phyloP scores from a whole-genome alignment of 1,140 invertebrate species.

The Pseudomyrmex gracilis region DNA sequence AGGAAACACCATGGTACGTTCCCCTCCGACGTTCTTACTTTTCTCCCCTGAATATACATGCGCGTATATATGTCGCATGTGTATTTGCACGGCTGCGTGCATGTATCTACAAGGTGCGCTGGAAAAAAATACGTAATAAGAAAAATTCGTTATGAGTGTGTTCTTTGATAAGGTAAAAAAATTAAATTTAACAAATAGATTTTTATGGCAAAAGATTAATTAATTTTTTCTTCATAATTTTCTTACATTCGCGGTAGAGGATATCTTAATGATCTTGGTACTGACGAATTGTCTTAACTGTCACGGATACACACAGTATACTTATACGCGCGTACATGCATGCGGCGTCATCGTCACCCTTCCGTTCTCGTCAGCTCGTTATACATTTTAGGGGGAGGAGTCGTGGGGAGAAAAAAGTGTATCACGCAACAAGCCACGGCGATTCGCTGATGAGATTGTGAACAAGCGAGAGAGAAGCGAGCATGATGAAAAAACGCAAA shows the following conservation, averaged over 20 bases:
- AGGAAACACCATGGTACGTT: constrained; percentile 65
- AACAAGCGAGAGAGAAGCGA: constrained; percentile 38
- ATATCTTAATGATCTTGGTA: not conserved
- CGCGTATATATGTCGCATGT: constrained; percentile 40
- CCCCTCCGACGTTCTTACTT: constrained; percentile 62
- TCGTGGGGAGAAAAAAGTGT: constrained; percentile 49
- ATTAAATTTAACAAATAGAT: not conserved
- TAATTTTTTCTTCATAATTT: not conserved
- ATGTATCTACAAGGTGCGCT: constrained; percentile 17
- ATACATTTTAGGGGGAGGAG: constrained; percentile 69
- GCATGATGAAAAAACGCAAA: constrained; percentile 2
- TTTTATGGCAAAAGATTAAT: not conserved
- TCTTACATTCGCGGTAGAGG: not conserved
- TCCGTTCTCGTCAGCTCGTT: constrained; percentile 56
- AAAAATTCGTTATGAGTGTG: not conserved
- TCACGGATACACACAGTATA: constrained; percentile 37
- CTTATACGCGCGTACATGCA: not conserved
- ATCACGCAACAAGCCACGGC: constrained; percentile 44
- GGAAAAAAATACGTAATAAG: not conserved
- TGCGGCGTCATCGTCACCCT: constrained; percentile 20
- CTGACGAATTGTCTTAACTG: not conserved
- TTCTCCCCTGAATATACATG: constrained; percentile 19
- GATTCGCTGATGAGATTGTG: constrained; percentile 65
- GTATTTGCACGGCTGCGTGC: constrained; percentile 15
- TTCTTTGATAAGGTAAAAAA: not conserved